Evolutionary conservation across 2,797 vertebrate genomes (phyloP), one percentile per base, ranked within the genome.

Genomic region (Rhynchonycteris naso): DNA sequence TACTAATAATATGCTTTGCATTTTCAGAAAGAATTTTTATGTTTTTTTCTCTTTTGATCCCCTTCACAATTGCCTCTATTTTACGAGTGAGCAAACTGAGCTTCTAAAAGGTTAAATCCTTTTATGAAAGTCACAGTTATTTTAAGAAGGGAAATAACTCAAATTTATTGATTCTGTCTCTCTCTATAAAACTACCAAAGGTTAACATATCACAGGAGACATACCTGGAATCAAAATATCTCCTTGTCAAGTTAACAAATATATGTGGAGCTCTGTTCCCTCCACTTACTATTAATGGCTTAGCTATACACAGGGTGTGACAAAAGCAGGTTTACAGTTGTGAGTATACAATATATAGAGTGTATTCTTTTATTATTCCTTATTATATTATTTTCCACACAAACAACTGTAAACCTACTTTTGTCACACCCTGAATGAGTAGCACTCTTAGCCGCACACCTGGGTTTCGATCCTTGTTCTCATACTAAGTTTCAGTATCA

Each of bases 101-200:
- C 35, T 82, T 71, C 30, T 75, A 76, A 90, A 96, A 92, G 33
- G 2, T 59, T 88, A 87, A 68, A 4, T 75, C 7, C 33, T 88
- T 88, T 59, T 84, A 38, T 63, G 72, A 71, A 93, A 88, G 38
- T 88, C n/a, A 83, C 22, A 68, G 35, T 54, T 80, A 69, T 88
- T 93, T 93, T 75, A 75, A 69, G 18, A 86, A 65, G n/a, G 50
- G 54, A 88, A 87, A 88, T 66, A n/a, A 65, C 33, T 66, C 38
- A 61, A 26, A 75, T 61, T 58, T 86, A 88, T 96, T 71, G n/a
- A 91, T 86, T 71, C 47, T 43, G 13, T 75, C 7, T 24, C 43
- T 74, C 13, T 92, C n/a, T 81, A 11, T 91, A 78, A 74, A 89
- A 35, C 18, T 79, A n/a, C 11, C 28, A 71, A 61, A 74, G 30